A percentile compares a stretch with the other conserved stretches of the same genome.
Conservation (phyloP, 2,797 vertebrate species). For the Sternarchorhynchus goeldii region DNA sequence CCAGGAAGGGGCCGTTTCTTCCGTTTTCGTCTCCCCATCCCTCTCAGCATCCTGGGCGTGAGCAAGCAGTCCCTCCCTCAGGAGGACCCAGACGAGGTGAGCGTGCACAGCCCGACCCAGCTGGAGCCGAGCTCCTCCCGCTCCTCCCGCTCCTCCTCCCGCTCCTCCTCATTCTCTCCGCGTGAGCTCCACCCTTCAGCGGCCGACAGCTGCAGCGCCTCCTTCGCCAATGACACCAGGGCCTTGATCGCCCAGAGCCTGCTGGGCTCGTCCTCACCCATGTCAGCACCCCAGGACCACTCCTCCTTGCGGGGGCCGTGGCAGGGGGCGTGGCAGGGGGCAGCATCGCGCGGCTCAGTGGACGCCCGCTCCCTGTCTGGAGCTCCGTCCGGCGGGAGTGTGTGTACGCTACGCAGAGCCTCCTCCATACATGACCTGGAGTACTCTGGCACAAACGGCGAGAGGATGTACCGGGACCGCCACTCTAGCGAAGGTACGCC, state of each 20-base stretch:
- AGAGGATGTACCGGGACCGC: slow-evolving; percentile 85
- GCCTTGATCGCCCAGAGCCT: slow-evolving; percentile 91
- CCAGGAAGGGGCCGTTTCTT: slow-evolving; percentile 84
- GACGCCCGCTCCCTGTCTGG: slow-evolving; percentile 52
- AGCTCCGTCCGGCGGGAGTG: slow-evolving; percentile 76
- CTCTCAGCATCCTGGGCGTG: slow-evolving; percentile 85
- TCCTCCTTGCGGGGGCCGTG: slow-evolving; percentile 91
- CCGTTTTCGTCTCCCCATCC: slow-evolving; percentile 86
- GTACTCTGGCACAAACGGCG: slow-evolving; percentile 83
- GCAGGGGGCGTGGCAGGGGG: slow-evolving; percentile 86
- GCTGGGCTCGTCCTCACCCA: slow-evolving; percentile 81
- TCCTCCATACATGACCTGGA: slow-evolving; percentile 95
- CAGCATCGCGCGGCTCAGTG: slow-evolving; percentile 67
- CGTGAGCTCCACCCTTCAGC: slow-evolving; percentile 89
- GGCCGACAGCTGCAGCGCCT: slow-evolving; percentile 90
- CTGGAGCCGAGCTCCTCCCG: slow-evolving; percentile 64
- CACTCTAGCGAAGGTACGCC: slow-evolving; percentile 96
- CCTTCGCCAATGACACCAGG: slow-evolving; percentile 92
- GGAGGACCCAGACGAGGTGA: slow-evolving; percentile 91
- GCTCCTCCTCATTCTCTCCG: slow-evolving; percentile 82
- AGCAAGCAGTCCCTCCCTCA: slow-evolving; percentile 94
- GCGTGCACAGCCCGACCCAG: slow-evolving; percentile 88
- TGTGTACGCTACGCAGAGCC: slow-evolving; percentile 90
- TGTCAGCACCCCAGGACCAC: slow-evolving; percentile 92
- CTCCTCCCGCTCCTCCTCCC: slow-evolving; percentile 66